phyloP scores from a whole-genome alignment of 2,113 vertebrate species.

The Toxotes jaculatrix region DNA sequence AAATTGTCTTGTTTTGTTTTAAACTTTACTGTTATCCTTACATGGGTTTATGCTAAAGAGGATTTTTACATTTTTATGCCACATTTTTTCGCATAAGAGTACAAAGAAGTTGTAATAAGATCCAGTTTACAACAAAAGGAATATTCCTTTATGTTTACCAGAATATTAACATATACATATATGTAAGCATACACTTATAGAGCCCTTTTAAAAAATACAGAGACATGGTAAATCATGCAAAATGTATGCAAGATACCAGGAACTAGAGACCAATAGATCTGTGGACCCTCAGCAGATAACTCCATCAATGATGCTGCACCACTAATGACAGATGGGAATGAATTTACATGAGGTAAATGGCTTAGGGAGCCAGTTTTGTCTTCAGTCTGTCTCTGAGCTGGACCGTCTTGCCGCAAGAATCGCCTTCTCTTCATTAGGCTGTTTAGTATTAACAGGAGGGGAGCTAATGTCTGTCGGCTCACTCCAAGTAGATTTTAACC shows the following conservation, averaged over 20 bases:
- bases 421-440: constrained; percentile 53
- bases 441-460: constrained; percentile 53
- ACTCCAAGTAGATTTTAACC: constrained; percentile 24
- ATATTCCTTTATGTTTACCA: not conserved
- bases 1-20: not conserved
- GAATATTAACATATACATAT: not conserved
- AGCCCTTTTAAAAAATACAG: not conserved
- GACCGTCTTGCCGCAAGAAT: constrained; percentile 33
- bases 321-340: constrained; percentile 41
- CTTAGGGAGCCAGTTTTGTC: constrained; percentile 39
- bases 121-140: too few relatives aligned
- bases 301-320: constrained; percentile 21
- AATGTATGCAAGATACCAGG: not conserved
- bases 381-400: constrained; percentile 10
- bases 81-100: too few relatives aligned
- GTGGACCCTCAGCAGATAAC: constrained; percentile 9
- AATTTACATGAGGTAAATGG: constrained; percentile 33
- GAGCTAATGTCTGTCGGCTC: constrained; percentile 26
- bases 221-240: not conserved
- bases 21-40: not conserved
- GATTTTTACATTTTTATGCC: not conserved
- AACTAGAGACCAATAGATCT: not conserved
- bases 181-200: not conserved
- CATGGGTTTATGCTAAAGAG: not conserved
- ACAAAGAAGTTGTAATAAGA: too few relatives aligned